Base-by-base conservation (phyloP, 2,888 invertebrate genomes). In the Actias luna region DNA sequence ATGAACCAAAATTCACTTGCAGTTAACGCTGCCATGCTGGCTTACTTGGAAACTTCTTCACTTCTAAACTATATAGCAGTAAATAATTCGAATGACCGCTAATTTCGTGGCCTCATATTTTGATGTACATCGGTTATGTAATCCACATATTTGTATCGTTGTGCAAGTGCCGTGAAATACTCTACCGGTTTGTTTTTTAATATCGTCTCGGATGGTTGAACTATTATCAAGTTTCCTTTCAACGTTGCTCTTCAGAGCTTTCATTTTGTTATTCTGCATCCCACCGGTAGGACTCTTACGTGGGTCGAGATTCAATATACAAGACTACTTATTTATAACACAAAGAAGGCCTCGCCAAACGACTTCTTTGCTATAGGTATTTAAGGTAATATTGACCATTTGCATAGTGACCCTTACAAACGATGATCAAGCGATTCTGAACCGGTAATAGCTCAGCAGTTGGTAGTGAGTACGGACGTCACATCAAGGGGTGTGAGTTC, bases 71-170 rank as follows among this genome's bases (percentile, higher is more conserved):
- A 46, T 22, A 22, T 8, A 22, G 2, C 18, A 7, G 7, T 22
- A 10, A 22, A 46, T 46, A 46, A 46, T 10, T 10, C 22, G 10
- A 46, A 1, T 50, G 12, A 22, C 14, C 62, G 58, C 58, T 16
- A 2, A 29, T 58, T 58, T 58, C 27, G 8, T 58, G 58, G 33
- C 62, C 46, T 22, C 10, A 42, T 31, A n/a, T 58, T n/a, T 62
- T 39, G 31, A 62, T 58, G 58, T 61, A 52, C 46, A 52, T 60
- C 63, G 63, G 57, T 66, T 67, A 67, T 64, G 62, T 69, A 69
- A 67, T 66, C 63, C 70, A 65, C 68, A 67, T 67, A 69, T 73
- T 69, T 62, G 64, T 63, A 61, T 63, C 63, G 65, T 64, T 69
- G 64, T 69, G 68, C 68, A 69, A 64, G 64, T 29, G 58, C 27